Base-by-base conservation (phyloP, 2,888 invertebrate genomes). In the Drosophila koepferae region DNA sequence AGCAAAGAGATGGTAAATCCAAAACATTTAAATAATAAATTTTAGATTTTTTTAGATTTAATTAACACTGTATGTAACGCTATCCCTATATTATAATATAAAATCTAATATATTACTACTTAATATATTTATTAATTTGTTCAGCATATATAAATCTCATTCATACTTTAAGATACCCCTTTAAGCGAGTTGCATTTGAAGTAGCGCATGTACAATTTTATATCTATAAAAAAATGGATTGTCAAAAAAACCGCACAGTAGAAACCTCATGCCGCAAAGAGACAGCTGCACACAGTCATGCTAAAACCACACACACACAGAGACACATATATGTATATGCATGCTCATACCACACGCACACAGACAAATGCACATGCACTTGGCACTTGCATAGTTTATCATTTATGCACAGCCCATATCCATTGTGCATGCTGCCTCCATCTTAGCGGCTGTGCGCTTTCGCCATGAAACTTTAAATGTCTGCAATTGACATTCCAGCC, bases 401-500 rank as follows among this genome's bases (percentile, higher is more conserved):
- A 82, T 78, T 74, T 74, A 70, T 63, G 67, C 49, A 20, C 44
- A 31, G 40, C 44, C 44, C 44, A 44, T 34, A 1, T 44, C 51
- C 51, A 20, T 20, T 51, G 49, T 12, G 49, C 31, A 3, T 10
- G 0, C 20, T 20, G 44, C 34, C 20, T 53, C 56, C 58, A 6
- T 63, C 48, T n/a, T 46, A 46, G 10, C 49, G 44, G 62, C 56
- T 56, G 16, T 55, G 43, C 38, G 67, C 61, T 49, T 62, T 54
- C 58, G 43, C 63, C 68, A 83, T 77, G 69, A 77, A 86, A 83
- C 90, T 86, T 86, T 77, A 81, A 87, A 88, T 84, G 89, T 80
- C 84, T 87, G 86, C 86, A 87, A 87, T 87, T 87, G 86, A 89
- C 86, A 86, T 86, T 86, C 74, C 70, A 75, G 83, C 69, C 28